Base-by-base conservation (phyloP, 2,888 invertebrate genomes). In the Macropis europaea region DNA sequence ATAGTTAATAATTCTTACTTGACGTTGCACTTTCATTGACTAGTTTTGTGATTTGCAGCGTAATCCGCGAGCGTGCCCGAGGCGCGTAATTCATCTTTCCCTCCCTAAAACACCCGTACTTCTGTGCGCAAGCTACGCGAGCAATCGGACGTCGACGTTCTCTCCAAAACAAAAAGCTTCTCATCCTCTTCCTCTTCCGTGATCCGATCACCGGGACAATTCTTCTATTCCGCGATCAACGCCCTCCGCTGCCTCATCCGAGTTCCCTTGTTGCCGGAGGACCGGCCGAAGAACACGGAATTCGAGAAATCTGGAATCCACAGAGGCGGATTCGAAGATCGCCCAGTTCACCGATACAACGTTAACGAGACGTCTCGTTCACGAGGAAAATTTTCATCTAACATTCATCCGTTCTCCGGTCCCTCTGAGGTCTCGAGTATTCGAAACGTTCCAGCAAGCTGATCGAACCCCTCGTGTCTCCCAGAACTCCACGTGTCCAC, bases 1-100 rank as follows among this genome's bases (percentile, higher is more conserved):
- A 84, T 81, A 84, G 79, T 83, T 83, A 78, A 82, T 87, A 84
- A 86, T 82, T 79, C 82, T 87, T 83, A 84, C 84, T 84, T 86
- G 86, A 88, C 86, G 89, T 90, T 90, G 89, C 90, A 90, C 90
- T 90, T 89, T 89, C 85, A 90, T 89, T 90, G 89, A 90, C 90
- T 90, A 90, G 90, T 88, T 90, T 88, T 88, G 87, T 84, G 87
- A 82, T 81, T 81, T 70, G 60, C 73, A 81, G 76, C 78, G 72
- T 78, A 66, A n/a, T 74, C 64, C 77, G 79, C 76, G 76, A 76
- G 77, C 74, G 56, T 64, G 57, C 54, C 57, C 77, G 62, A 73
- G 66, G 52, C 63, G 76, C 62, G 61, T 2, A 5, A 43, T 3
- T 34, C 19, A 22, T 22, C 30, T 32, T 28, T 32, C 28, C 32